Evolutionary conservation across 2,797 vertebrate genomes (phyloP).

Genomic region (Chromis chromis): DNA sequence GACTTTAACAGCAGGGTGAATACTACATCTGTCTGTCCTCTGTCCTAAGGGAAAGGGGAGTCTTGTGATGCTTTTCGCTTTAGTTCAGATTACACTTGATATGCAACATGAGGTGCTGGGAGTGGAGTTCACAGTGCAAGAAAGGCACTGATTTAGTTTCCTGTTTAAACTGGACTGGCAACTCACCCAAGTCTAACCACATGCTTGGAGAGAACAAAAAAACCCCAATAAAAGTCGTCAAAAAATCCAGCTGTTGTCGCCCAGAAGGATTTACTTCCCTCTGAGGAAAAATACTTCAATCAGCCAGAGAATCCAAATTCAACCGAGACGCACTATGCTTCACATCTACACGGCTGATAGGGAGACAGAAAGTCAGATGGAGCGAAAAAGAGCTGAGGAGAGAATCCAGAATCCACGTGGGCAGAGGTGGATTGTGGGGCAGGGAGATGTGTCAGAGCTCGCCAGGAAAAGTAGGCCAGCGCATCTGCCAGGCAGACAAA

Average conservation of each 20-base stretch:
- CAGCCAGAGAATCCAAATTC: constrained; percentile 1
- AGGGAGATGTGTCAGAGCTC: constrained; percentile 65
- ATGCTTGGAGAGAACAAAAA: constrained; percentile 4
- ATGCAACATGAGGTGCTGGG: not conserved
- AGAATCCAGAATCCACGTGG: constrained; percentile 63
- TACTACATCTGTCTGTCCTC: not conserved
- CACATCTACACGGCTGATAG: not conserved
- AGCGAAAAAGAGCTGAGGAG: constrained; percentile 24
- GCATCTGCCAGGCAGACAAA: constrained; percentile 71
- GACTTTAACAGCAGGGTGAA: constrained; percentile 5
- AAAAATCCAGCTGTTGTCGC: constrained; percentile 9
- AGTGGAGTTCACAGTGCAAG: not conserved
- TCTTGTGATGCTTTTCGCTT: constrained; percentile 61
- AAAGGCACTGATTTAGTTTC: constrained; percentile 17
- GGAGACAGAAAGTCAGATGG: not conserved
- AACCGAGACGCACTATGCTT: not conserved
- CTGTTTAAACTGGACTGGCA: constrained; percentile 2
- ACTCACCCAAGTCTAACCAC: constrained; percentile 11
- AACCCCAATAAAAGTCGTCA: not conserved
- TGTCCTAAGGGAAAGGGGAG: constrained; percentile 7
- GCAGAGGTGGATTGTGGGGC: constrained; percentile 65
- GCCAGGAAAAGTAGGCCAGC: constrained; percentile 78
- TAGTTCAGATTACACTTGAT: constrained; percentile 16
- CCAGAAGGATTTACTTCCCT: constrained; percentile 20
- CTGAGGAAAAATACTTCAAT: not conserved